A percentile compares a stretch with the other conserved stretches of the same genome.
Evolutionary conservation across 2,797 vertebrate genomes (phyloP).

Genomic region (Malurus leucopterus): DNA sequence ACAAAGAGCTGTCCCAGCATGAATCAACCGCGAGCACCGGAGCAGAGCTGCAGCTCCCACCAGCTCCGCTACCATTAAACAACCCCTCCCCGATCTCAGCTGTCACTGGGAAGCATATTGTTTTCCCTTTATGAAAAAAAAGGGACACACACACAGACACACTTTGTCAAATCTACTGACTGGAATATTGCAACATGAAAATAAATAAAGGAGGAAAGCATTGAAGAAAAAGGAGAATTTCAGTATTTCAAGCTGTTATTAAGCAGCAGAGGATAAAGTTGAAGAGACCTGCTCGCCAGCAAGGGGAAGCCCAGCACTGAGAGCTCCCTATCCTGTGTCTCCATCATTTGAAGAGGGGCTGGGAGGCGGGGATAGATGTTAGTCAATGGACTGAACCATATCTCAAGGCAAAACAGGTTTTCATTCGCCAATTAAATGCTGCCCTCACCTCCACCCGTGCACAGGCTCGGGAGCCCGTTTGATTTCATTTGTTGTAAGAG

Average conservation of each 20-base stretch:
- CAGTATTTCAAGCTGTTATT: not conserved
- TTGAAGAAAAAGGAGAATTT: not conserved
- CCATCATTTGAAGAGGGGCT: conserved; percentile 70
- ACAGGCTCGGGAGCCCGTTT: not conserved
- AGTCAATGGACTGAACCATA: conserved; percentile 77
- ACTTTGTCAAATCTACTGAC: not conserved
- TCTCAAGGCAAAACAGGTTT: conserved; percentile 27
- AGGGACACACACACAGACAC: not conserved
- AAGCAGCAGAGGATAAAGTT: conserved; percentile 70
- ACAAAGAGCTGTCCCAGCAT: conserved; percentile 44
- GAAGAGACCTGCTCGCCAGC: conserved; percentile 58
- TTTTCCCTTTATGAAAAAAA: not conserved
- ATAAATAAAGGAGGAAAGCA: not conserved
- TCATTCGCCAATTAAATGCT: not conserved
- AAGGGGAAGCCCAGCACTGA: conserved; percentile 62
- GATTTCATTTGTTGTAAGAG: conserved; percentile 6
- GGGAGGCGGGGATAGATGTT: conserved; percentile 68
- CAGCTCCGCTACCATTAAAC: conserved; percentile 2
- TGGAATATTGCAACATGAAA: not conserved
- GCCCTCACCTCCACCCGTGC: not conserved
- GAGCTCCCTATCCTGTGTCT: conserved; percentile 67
- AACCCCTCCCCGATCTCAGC: conserved; percentile 34
- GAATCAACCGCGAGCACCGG: not conserved
- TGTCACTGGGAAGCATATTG: conserved; percentile 5
- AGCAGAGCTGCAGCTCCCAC: not conserved